A percentile compares a stretch with the other conserved stretches of the same genome.
These are phyloP conservation scores for Ceryle rudis DNA, from an alignment of 2,797 vertebrate species.

Conservation along the genomic window DNA sequence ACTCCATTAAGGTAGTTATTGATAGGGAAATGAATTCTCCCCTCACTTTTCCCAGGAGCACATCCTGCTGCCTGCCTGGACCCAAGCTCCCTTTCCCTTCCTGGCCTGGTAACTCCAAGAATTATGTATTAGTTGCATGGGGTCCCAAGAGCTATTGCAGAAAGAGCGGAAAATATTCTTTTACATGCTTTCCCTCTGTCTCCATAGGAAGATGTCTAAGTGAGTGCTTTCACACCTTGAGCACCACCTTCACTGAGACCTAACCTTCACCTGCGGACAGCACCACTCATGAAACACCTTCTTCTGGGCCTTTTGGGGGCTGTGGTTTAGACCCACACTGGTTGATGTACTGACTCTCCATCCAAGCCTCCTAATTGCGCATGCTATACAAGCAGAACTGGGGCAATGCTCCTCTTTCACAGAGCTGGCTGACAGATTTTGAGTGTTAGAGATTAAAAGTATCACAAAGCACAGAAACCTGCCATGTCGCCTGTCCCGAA, in stretches of 20 bases:
- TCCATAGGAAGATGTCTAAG: not conserved
- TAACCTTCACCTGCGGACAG: not conserved
- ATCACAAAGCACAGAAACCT: not conserved
- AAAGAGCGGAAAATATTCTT: not conserved
- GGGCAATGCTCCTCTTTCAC: not conserved
- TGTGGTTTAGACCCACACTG: not conserved
- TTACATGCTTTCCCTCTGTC: not conserved
- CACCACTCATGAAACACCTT: not conserved
- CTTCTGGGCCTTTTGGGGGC: not conserved
- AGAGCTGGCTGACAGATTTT: not conserved
- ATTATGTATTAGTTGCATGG: not conserved
- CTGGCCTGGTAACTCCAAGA: not conserved
- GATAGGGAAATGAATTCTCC: not conserved
- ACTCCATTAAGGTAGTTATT: not conserved
- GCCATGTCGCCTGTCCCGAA: not conserved
- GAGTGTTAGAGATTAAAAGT: not conserved
- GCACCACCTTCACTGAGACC: not conserved
- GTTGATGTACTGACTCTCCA: not conserved
- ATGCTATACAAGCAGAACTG: not conserved
- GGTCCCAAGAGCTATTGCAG: not conserved
- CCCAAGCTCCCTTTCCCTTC: not conserved
- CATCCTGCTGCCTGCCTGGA: not conserved
- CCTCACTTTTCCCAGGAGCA: rapidly evolving
- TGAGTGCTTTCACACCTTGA: not conserved
- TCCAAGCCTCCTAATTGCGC: not conserved